phyloP scores from a whole-genome alignment of 2,888 invertebrate species.

The Crepidodera aurea region DNA sequence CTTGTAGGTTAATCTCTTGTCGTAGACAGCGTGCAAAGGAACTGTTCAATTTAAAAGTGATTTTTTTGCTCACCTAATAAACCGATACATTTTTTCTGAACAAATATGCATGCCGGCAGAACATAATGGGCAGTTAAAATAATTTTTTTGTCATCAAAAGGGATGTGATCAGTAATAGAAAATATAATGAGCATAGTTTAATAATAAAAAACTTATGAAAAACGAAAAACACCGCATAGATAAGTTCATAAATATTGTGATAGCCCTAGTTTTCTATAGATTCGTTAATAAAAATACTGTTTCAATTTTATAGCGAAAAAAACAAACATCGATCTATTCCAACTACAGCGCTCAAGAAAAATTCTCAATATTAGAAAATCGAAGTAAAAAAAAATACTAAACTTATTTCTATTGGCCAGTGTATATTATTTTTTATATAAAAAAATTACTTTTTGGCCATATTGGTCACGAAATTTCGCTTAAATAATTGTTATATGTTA shows the following conservation, averaged over 20 bases:
- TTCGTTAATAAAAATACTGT: not conserved
- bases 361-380: not conserved
- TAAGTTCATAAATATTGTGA: constrained; percentile 15
- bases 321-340: constrained; percentile 6
- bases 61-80: no score
- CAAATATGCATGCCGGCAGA: no score
- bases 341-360: constrained; percentile 5
- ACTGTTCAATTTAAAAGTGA: no score
- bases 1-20: no score
- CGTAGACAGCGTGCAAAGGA: no score
- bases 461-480: constrained; percentile 12
- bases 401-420: constrained; percentile 13
- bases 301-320: not conserved
- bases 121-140: not conserved
- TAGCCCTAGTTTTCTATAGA: constrained; percentile 3
- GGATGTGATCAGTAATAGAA: constrained; percentile 13
- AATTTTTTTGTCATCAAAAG: constrained; percentile 8
- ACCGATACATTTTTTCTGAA: no score
- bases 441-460: constrained; percentile 5
- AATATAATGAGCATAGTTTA: constrained; percentile 7
- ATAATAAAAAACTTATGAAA: not conserved
- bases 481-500: constrained; percentile 4
- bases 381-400: not conserved
- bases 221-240: constrained; percentile 14
- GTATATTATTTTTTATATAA: constrained; percentile 17